Conservation (phyloP, 1,140 invertebrate genomes). For the Trichogramma pretiosum region DNA sequence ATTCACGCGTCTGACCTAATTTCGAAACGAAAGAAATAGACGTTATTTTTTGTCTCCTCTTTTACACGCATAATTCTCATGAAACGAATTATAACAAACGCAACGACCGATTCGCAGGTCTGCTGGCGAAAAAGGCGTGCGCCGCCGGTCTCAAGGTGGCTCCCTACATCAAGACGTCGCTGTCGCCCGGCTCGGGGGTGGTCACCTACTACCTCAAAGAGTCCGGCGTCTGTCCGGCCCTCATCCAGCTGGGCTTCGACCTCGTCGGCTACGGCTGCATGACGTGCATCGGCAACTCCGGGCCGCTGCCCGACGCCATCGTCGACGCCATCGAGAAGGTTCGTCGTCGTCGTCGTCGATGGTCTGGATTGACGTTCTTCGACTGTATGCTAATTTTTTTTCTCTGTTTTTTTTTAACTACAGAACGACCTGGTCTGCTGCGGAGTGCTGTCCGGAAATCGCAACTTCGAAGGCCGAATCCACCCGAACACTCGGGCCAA, state of each 20-base stretch:
- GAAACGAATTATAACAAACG: too few species aligned
- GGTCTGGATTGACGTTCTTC: background rate
- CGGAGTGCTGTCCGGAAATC: constrained; percentile 90
- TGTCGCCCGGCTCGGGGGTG: constrained; percentile 94
- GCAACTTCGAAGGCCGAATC: constrained; percentile 96
- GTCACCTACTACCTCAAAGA: constrained; percentile 93
- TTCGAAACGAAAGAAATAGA: too few species aligned
- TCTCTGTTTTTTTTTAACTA: constrained; percentile 15
- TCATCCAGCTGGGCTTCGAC: constrained; percentile 85
- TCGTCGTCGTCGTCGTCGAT: background rate
- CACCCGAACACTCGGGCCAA: constrained; percentile 94
- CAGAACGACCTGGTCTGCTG: constrained; percentile 86
- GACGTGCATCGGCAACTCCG: constrained; percentile 98
- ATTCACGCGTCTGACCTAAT: too few species aligned
- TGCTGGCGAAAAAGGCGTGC: constrained; percentile 91
- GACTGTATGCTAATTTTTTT: constrained; percentile 7
- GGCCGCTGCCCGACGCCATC: constrained; percentile 84
- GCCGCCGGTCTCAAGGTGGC: constrained; percentile 78
- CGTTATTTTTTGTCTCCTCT: too few species aligned
- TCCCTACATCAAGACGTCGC: constrained; percentile 92
- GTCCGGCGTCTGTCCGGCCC: constrained; percentile 76
- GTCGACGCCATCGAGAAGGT: constrained; percentile 90
- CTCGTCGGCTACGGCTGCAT: constrained; percentile 96
- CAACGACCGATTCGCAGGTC: constrained; percentile 49
- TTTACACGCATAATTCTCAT: too few species aligned